phyloP scores from a whole-genome alignment of 2,113 vertebrate species.

The Bufo gargarizans region DNA sequence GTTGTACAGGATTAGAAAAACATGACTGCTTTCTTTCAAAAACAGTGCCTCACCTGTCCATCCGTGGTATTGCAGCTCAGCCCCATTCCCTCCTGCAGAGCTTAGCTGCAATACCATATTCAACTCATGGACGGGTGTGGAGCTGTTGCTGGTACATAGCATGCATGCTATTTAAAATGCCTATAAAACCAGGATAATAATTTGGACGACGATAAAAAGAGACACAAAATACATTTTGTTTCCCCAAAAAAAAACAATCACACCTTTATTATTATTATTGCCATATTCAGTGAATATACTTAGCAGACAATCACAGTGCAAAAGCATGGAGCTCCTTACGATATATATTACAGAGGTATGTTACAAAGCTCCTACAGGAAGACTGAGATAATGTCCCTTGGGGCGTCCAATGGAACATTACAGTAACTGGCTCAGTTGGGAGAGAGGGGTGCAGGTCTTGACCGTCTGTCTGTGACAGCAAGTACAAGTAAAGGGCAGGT shows the following conservation, averaged over 20 bases:
- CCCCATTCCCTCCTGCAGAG: not conserved
- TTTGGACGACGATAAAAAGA: not conserved
- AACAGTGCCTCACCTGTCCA: not conserved
- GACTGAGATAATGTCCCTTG: conserved; percentile 26
- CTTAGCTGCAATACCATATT: not conserved
- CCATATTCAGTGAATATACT: conserved; percentile 50
- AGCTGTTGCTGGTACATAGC: not conserved
- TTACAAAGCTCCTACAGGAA: conserved; percentile 49
- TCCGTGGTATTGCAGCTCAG: not conserved
- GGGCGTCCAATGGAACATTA: conserved; percentile 7
- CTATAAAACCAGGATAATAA: not conserved
- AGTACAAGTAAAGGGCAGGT: not conserved
- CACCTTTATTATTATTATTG: conserved; percentile 53
- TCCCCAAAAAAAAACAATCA: conserved; percentile 37
- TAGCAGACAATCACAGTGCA: conserved; percentile 57
- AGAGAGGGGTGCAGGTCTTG: not conserved
- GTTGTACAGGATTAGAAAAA: too few species aligned
- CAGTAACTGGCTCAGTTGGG: conserved; percentile 18
- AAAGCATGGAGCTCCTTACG: conserved; percentile 49
- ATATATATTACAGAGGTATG: conserved; percentile 52
- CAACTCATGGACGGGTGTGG: not conserved
- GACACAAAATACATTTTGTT: conserved; percentile 12
- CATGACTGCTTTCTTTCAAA: not conserved
- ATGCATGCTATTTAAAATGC: not conserved
- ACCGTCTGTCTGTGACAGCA: not conserved